Percentiles rank a stretch among this genome's conserved stretches.
Conservation (phyloP, 2,113 vertebrate species). For the Rhombomys opimus region DNA sequence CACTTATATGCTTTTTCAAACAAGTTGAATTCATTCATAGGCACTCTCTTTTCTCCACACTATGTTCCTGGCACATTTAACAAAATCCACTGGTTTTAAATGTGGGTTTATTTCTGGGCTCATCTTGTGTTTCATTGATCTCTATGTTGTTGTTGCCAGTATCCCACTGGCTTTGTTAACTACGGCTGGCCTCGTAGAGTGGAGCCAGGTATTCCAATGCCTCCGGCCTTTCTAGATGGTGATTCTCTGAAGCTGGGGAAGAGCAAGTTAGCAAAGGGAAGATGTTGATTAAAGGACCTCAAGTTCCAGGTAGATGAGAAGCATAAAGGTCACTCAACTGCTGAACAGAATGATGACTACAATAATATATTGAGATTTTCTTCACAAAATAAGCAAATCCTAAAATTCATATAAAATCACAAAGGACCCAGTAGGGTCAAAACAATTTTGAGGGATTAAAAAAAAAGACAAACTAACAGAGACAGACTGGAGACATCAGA, state of each 20-base stretch:
- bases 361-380: background rate
- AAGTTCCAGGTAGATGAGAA: background rate
- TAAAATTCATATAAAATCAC: background rate
- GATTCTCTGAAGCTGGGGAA: background rate
- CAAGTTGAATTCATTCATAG: no score
- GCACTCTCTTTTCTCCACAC: background rate
- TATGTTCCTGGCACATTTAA: background rate
- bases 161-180: no score
- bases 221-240: background rate
- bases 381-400: background rate
- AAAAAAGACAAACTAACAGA: background rate
- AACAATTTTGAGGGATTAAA: background rate
- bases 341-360: background rate
- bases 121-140: background rate
- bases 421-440: background rate
- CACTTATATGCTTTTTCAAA: background rate
- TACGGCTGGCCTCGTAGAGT: background rate
- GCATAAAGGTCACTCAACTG: background rate
- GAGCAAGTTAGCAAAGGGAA: fast-evolving
- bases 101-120: background rate
- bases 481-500: background rate
- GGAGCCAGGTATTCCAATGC: background rate
- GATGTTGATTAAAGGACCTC: background rate
- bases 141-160: background rate
- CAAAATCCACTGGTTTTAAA: background rate